These are phyloP conservation scores for Pristionchus exspectatus DNA, from an alignment of 2,888 invertebrate genomes.

Conservation along the genomic window DNA sequence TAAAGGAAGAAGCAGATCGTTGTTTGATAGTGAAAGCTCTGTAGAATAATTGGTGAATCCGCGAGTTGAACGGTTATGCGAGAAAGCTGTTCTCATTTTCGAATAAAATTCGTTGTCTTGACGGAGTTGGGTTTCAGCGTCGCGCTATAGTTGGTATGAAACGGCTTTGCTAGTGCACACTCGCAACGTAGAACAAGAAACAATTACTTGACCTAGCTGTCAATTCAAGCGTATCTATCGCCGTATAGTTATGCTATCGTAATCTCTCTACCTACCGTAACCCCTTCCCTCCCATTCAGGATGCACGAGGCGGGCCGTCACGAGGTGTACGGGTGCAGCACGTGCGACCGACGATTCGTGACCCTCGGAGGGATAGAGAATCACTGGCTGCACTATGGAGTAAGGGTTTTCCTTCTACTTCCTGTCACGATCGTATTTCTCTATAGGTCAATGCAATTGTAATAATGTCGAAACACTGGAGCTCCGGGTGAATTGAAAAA, in stretches of 20 bases:
- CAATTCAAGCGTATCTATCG: not conserved
- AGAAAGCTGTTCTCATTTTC: too few species aligned
- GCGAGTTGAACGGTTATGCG: not conserved
- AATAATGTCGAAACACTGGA: not conserved
- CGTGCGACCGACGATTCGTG: constrained; percentile 43
- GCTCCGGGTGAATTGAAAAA: not conserved
- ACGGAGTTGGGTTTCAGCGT: not conserved
- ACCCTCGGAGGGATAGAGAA: constrained; percentile 54
- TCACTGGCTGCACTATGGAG: constrained; percentile 52
- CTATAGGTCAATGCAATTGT: not conserved
- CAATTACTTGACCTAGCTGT: not conserved
- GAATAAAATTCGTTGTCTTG: too few species aligned
- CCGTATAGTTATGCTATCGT: not conserved
- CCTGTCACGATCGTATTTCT: not conserved
- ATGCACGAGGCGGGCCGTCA: constrained; percentile 5
- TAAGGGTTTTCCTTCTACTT: not conserved
- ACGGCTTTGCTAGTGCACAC: not conserved
- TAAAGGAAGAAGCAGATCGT: too few species aligned
- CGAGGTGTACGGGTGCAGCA: constrained; percentile 42
- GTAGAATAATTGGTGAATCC: not conserved
- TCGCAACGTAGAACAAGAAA: not conserved
- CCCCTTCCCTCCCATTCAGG: not conserved
- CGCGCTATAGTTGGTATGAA: not conserved
- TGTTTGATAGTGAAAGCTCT: not conserved
- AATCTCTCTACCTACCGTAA: not conserved